Evolutionary conservation across 2,888 invertebrate species (phyloP).

Genomic region (Calameuta pallipes): DNA sequence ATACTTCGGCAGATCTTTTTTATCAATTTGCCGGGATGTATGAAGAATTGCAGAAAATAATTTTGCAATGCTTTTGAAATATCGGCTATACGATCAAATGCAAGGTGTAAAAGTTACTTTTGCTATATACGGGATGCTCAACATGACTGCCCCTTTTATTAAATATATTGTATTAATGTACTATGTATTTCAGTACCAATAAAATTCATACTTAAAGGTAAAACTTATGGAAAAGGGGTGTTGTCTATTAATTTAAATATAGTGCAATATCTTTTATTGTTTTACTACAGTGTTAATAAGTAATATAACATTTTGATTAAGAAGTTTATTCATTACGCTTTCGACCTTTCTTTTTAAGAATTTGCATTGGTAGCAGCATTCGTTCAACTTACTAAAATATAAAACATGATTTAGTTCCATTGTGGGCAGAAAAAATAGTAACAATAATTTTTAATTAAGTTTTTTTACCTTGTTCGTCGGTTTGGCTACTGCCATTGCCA

Average conservation of each 20-base stretch:
- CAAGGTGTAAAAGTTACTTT: background rate
- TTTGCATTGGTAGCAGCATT: background rate
- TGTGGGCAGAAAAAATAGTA: background rate
- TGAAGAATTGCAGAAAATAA: background rate
- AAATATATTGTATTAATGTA: conserved; percentile 9
- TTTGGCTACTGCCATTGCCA: conserved; percentile 2
- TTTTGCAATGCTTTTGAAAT: background rate
- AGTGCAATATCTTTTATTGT: background rate
- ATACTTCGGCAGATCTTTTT: background rate
- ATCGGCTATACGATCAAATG: background rate
- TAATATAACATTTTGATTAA: background rate
- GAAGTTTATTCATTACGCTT: background rate
- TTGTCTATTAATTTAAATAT: background rate
- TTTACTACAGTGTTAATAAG: background rate
- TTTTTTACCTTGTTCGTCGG: background rate
- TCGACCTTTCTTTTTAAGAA: background rate
- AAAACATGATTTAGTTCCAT: background rate
- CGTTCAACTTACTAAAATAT: background rate
- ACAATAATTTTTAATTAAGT: background rate
- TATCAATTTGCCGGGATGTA: background rate
- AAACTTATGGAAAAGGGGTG: background rate
- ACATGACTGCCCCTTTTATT: conserved; percentile 15
- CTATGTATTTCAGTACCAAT: conserved; percentile 11
- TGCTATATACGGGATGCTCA: background rate
- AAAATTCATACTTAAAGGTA: background rate